phyloP scores from a whole-genome alignment of 2,888 invertebrate species.

The Exocentrus adspersus region DNA sequence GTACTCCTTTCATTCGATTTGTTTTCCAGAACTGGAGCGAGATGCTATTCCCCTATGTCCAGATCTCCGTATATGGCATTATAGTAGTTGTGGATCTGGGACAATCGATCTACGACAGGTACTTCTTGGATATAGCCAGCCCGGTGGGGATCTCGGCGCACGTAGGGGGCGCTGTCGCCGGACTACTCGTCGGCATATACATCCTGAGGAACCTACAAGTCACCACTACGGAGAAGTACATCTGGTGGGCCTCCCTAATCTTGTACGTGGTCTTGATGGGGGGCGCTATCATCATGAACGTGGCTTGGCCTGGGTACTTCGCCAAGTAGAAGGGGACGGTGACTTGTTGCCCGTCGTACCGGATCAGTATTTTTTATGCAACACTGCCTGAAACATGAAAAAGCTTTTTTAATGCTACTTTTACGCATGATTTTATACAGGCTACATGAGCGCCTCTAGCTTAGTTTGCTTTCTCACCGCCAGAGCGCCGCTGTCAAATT shows the following conservation, averaged over 20 bases:
- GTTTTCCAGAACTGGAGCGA: conserved; percentile 88
- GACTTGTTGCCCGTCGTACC: too few relatives aligned
- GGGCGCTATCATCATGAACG: conserved; percentile 42
- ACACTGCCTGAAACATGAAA: too few relatives aligned
- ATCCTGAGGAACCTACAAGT: conserved; percentile 71
- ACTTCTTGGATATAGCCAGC: conserved; percentile 73
- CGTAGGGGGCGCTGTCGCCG: conserved; percentile 87
- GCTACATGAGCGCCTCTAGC: too few relatives aligned
- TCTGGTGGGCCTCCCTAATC: conserved; percentile 77
- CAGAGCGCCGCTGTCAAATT: too few relatives aligned
- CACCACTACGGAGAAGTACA: conserved; percentile 69
- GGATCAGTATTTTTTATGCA: too few relatives aligned
- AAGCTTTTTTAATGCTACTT: too few relatives aligned
- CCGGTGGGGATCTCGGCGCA: conserved; percentile 93
- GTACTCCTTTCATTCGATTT: too few relatives aligned
- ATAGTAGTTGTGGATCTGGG: conserved; percentile 86
- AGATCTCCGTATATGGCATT: conserved; percentile 82
- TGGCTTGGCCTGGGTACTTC: conserved; percentile 32
- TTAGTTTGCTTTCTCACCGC: too few relatives aligned
- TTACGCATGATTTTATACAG: too few relatives aligned
- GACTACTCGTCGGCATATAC: conserved; percentile 75
- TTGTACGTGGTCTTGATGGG: conserved; percentile 77
- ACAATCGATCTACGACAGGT: conserved; percentile 89
- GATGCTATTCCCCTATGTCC: conserved; percentile 91
- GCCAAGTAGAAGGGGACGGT: too few relatives aligned